Evolutionary conservation across 2,888 invertebrate species (phyloP), one percentile per base, ranked within the genome.

Genomic region (Agapetus fuscipes): DNA sequence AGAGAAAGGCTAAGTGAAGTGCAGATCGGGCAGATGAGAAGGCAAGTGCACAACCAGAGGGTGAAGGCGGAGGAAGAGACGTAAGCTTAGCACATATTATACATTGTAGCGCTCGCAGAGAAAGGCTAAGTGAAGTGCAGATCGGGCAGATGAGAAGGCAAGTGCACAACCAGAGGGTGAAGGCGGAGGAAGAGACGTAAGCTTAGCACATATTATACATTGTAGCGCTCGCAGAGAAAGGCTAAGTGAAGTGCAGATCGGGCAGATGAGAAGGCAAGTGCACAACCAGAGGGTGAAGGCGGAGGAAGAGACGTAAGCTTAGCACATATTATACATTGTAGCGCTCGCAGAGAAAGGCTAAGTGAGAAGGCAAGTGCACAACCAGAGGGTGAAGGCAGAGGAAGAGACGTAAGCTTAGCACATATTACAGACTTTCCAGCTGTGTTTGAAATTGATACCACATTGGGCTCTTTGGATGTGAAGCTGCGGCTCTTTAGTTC

Each of bases 111-210:
- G 67, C 72, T 56, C 72, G 76, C 49, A 72, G 75, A 59, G 83
- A 83, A 65, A 77, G 78, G 62, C 71, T 83, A 57, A 81, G 83
- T 65, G 83, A 83, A 63, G 81, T 81, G 58, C 83, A 83, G 64
- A 79, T 84, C 62, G 80, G 81, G 54, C 81, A 82, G 69, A 83
- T 84, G 83, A 74, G 83, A 61, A 72, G 79, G 57, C 82, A 83
- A 64, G 83, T 83, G 58, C 75, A 78, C 64, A 78, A 76, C 60
- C 83, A 83, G 66, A 74, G 83, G 57, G 77, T 78, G 66, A 84
- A 83, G 67, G 83, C 80, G 56, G 82, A 82, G 65, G 81, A 82
- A 64, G 83, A 84, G 74, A 83, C 82, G 83, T 83, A 78, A 71
- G 52, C n/a, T n/a, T n/a, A n/a, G 39, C 60, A 59, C 59, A 16